Percentiles rank a stretch among this genome's conserved stretches.
phyloP scores from a whole-genome alignment of 2,888 invertebrate species.

The Lucinisca nassula region DNA sequence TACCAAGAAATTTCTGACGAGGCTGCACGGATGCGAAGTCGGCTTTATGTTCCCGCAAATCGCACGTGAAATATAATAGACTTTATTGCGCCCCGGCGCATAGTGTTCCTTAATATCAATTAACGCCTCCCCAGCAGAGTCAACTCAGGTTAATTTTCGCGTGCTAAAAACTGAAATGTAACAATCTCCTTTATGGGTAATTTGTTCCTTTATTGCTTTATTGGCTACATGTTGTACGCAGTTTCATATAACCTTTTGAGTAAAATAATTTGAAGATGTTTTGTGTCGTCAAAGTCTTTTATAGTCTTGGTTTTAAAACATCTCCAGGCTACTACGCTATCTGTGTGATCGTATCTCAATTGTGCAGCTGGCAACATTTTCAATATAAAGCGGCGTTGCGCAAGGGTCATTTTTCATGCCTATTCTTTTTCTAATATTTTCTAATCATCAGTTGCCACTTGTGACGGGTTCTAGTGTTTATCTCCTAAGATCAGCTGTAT shows the following conservation, averaged over 20 bases:
- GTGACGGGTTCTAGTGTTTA: conserved; percentile 60
- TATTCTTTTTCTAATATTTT: conserved; percentile 50
- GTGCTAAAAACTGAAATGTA: conserved; percentile 15
- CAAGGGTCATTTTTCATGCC: conserved; percentile 36
- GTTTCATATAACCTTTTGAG: conserved; percentile 11
- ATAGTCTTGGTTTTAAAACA: conserved; percentile 17
- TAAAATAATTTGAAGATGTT: conserved; percentile 40
- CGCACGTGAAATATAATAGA: too few species aligned
- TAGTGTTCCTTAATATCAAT: neutral
- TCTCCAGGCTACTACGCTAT: conserved; percentile 23
- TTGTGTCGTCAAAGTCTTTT: conserved; percentile 24
- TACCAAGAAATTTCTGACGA: too few species aligned
- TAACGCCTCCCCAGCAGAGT: conserved; percentile 14
- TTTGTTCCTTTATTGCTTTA: conserved; percentile 6
- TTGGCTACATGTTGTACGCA: conserved; percentile 1
- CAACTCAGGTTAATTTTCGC: conserved; percentile 12
- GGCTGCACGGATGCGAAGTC: too few species aligned
- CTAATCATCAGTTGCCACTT: conserved; percentile 51
- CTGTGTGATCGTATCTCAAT: conserved; percentile 48
- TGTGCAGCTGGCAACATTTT: conserved; percentile 48
- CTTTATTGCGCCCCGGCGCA: neutral
- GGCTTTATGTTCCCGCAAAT: too few species aligned
- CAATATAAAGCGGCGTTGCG: conserved; percentile 51
- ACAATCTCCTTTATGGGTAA: neutral
- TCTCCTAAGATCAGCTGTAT: conserved; percentile 50